These are phyloP conservation scores for Ctenoplectra terminalis DNA, from an alignment of 1,140 invertebrate species.

Conservation along the genomic window DNA sequence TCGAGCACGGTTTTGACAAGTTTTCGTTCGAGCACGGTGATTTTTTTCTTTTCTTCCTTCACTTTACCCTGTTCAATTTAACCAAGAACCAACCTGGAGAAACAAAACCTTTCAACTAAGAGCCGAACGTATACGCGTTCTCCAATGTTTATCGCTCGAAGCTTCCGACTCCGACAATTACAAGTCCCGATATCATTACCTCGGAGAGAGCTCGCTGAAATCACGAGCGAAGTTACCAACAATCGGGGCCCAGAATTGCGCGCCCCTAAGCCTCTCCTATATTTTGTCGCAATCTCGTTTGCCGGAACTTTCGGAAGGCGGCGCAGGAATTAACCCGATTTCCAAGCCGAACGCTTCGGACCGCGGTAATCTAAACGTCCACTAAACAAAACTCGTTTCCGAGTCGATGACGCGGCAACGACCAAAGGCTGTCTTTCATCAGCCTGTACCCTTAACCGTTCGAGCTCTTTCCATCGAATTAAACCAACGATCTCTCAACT, in stretches of 20 bases:
- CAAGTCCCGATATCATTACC: background rate
- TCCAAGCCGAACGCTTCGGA: background rate
- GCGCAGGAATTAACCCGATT: conserved; percentile 7
- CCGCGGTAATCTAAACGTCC: background rate
- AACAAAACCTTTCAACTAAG: background rate
- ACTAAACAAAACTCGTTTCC: conserved; percentile 8
- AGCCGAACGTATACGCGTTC: background rate
- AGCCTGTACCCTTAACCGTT: background rate
- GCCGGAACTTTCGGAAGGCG: background rate
- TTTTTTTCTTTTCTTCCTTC: background rate
- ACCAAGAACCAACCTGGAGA: background rate
- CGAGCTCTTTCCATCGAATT: background rate
- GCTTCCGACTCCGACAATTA: background rate
- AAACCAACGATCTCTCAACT: background rate
- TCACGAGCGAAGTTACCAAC: background rate
- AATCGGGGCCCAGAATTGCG: too few relatives aligned
- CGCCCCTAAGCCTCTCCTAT: background rate
- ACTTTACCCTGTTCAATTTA: background rate
- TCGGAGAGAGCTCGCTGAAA: background rate
- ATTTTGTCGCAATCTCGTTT: conserved; percentile 4
- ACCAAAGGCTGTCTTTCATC: background rate
- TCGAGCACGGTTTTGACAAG: conserved; percentile 8
- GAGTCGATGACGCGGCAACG: conserved; percentile 8
- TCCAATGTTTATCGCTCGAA: background rate
- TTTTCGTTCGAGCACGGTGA: background rate